Conservation (phyloP, 1,140 invertebrate genomes). For the Eueides isabella region DNA sequence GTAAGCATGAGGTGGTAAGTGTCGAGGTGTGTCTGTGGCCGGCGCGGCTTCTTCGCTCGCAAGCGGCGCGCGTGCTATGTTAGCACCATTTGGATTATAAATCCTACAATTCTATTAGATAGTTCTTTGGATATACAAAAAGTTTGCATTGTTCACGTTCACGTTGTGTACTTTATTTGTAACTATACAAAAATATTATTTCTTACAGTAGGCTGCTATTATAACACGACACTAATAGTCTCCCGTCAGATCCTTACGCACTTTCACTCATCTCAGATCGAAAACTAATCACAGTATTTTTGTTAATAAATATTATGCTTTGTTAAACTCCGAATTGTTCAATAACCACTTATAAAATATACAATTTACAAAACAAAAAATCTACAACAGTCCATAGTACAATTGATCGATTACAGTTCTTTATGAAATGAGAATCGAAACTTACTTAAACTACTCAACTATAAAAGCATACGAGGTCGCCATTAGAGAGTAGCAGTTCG, state of each 20-base stretch:
- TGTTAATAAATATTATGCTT: conserved; percentile 72
- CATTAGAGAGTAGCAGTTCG: conserved; percentile 48
- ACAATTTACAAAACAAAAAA: conserved; percentile 74
- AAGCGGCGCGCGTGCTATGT: not conserved
- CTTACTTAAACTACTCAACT: conserved; percentile 66
- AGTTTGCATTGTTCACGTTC: conserved; percentile 70
- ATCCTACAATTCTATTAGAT: conserved; percentile 52
- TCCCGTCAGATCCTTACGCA: conserved; percentile 30
- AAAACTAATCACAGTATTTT: conserved; percentile 73
- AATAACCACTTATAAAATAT: conserved; percentile 79
- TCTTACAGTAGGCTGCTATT: conserved; percentile 68
- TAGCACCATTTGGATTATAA: conserved; percentile 74
- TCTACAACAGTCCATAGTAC: conserved; percentile 62
- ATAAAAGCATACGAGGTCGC: conserved; percentile 66
- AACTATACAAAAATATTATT: conserved; percentile 81
- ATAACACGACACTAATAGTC: conserved; percentile 50
- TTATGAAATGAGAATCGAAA: conserved; percentile 58
- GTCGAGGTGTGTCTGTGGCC: not conserved
- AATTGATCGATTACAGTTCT: conserved; percentile 63
- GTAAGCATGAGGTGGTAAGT: not conserved
- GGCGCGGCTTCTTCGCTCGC: not conserved
- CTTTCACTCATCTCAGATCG: conserved; percentile 44
- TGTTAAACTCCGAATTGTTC: conserved; percentile 67
- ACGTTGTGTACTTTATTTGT: conserved; percentile 78
- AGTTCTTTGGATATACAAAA: conserved; percentile 69